Conservation (phyloP, 1,140 invertebrate species). For the Metopolophium dirhodum region DNA sequence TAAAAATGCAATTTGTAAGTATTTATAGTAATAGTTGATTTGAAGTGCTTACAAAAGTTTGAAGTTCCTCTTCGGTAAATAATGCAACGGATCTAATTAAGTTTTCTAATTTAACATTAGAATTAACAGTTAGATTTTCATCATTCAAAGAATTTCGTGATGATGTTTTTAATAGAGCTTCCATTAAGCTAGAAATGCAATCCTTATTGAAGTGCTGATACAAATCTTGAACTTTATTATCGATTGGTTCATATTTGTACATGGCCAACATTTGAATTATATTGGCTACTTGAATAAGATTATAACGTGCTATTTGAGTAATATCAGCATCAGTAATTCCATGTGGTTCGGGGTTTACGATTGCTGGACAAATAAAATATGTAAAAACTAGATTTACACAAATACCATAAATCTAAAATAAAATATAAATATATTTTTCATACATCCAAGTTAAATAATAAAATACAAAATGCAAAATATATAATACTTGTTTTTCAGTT, state of each 20-base stretch:
- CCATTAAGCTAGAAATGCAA: slow-evolving; percentile 56
- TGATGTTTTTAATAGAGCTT: slow-evolving; percentile 54
- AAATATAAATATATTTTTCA: slow-evolving; percentile 59
- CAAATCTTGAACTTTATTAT: slow-evolving; percentile 74
- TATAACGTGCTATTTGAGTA: slow-evolving; percentile 87
- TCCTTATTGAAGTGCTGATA: slow-evolving; percentile 79
- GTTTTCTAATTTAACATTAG: slow-evolving; percentile 47
- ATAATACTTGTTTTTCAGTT: slow-evolving; percentile 71
- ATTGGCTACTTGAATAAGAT: slow-evolving; percentile 88
- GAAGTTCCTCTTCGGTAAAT: slow-evolving; percentile 52
- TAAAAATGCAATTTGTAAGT: neutral
- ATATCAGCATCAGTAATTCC: slow-evolving; percentile 96
- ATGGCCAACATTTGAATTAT: slow-evolving; percentile 91
- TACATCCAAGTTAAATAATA: neutral
- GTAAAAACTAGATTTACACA: slow-evolving; percentile 93
- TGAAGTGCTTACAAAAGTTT: slow-evolving; percentile 45
- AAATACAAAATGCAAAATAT: neutral
- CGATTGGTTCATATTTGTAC: slow-evolving; percentile 80
- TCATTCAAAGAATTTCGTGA: slow-evolving; percentile 50
- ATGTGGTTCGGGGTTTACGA: slow-evolving; percentile 94
- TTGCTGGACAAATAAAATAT: slow-evolving; percentile 94
- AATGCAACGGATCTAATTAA: slow-evolving; percentile 41
- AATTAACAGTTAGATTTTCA: slow-evolving; percentile 43
- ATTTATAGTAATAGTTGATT: neutral
- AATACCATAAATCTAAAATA: slow-evolving; percentile 74